These are phyloP conservation scores for Altica lythri DNA, from an alignment of 2,888 invertebrate genomes.

Conservation along the genomic window DNA sequence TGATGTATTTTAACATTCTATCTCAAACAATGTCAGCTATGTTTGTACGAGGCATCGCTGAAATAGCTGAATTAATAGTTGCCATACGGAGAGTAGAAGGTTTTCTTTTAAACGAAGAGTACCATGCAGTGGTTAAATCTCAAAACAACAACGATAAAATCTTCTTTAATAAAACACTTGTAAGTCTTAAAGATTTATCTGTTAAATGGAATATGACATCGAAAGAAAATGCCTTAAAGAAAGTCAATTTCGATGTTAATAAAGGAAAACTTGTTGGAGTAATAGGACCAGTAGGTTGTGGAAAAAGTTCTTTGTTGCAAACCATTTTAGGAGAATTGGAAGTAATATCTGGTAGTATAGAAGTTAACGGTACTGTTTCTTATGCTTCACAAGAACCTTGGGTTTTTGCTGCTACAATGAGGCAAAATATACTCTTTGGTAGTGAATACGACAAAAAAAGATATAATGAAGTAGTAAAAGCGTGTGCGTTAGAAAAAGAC, in stretches of 20 bases:
- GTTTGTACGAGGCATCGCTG: conserved; percentile 60
- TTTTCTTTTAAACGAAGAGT: conserved; percentile 54
- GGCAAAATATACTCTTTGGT: conserved; percentile 89
- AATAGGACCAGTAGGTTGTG: conserved; percentile 66
- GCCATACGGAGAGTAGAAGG: conserved; percentile 56
- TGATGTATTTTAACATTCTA: conserved; percentile 62
- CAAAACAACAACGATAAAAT: conserved; percentile 44
- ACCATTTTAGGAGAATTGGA: conserved; percentile 61
- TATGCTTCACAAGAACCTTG: conserved; percentile 88
- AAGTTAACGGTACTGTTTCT: conserved; percentile 67
- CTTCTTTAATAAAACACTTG: conserved; percentile 38
- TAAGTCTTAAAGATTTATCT: conserved; percentile 47
- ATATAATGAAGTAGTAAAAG: conserved; percentile 65
- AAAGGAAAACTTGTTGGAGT: conserved; percentile 58
- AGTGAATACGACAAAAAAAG: conserved; percentile 64
- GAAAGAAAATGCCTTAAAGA: conserved; percentile 49
- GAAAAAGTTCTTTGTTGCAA: conserved; percentile 62
- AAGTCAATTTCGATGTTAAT: conserved; percentile 47
- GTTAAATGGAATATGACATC: conserved; percentile 52
- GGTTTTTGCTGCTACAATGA: conserved; percentile 76
- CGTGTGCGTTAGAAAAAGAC: conserved; percentile 74
- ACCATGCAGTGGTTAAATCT: conserved; percentile 27
- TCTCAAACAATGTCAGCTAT: conserved; percentile 64
- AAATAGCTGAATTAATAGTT: conserved; percentile 58
- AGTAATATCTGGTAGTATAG: conserved; percentile 64